Base-by-base conservation (phyloP, 2,113 vertebrate species). In the Hassar affinis region DNA sequence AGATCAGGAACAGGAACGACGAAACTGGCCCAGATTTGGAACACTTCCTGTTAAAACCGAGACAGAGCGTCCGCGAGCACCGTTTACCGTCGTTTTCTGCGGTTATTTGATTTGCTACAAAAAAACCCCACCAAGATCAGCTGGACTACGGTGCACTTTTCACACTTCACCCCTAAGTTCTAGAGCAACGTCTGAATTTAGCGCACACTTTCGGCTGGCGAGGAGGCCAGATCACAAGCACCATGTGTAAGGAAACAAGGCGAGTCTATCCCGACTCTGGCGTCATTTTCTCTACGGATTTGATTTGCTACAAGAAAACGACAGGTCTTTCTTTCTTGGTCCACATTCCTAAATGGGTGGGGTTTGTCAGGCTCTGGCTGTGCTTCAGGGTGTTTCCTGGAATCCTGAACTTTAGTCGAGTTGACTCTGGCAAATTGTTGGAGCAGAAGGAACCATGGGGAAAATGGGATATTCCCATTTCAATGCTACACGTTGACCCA, bases 251-350 rank as follows among this genome's bases (percentile, higher is more conserved):
- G 42, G 38, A 71, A 71, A 47, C 42, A 47, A 71, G 8, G 35
- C 20, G 61, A 64, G 33, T 45, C 9, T 11, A 25, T 27, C 42
- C 22, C 10, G 33, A 22, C 45, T 42, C 42, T 9, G 7, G 7
- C 11, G 5, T 27, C 6, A 7, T 27, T 27, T n/a, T 17, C 11
- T 27, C 12, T 72, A 12, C 1, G 69, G 6, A 8, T 75, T 51
- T 51, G 71, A 49, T 75, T 75, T 75, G 72, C 72, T 75, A 75
- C 72, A 75, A 33, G 72, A 52, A 75, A 75, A 51, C 8, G 3
- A 74, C 27, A 47, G 18, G 3, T 49, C 6, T 49, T 17, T 27
- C 49, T 30, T n/a, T 52, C 17, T 49, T 17, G 42, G n/a, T 49
- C 25, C 14, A 17, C 71, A 27, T 49, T 25, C 45, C 1, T 5